Base-by-base conservation (phyloP, 2,888 invertebrate genomes). In the Chesias legatella region DNA sequence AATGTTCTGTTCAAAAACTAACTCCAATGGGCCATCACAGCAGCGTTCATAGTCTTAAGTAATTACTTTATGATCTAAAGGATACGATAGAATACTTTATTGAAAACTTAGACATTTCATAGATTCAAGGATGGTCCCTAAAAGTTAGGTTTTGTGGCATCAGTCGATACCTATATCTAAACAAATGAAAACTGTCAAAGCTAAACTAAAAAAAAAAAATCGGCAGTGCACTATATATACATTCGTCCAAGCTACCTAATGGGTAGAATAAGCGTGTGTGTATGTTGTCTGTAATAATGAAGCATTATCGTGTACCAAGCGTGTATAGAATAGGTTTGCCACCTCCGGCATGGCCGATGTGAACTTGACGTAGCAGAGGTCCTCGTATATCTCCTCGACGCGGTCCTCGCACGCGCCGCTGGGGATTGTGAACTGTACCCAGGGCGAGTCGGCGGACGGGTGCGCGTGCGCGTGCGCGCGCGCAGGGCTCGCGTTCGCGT, bases 361-460 rank as follows among this genome's bases (percentile, higher is more conserved):
- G 82, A 95, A 94, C 72, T 94, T 94, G 72, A 95, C 94, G 80
- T 94, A 95, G 90, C 95, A 95, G 60, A 96, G 91, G 81, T 95
- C 95, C 83, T 95, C 95, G 79, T 96, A 96, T 67, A 95, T 93
- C 83, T 94, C 94, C 77, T 95, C 94, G 62, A 94, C 94, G 56
- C 92, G 81, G 63, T 91, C 92, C 71, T 91, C 91, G 65, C 83
- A 84, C 25, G 77, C 68, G 31, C 88, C 88, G 63, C 81, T 90
- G 49, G 92, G 91, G 60, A 92, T 92, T 49, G 91, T 92, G 80
- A 92, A 92, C 77, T 91, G 91, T 58, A 91, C 89, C 92, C 92
- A 92, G 43, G 90, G 90, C 29, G 89, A 89, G 53, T 90, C 91
- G 13, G 71, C 57, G 37, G 63, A 51, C n/a, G 28, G 49, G 63